A percentile compares a stretch with the other conserved stretches of the same genome.
These are phyloP conservation scores for Hyperoplus lanceolatus DNA, from an alignment of 2,797 vertebrate species.

Conservation along the genomic window DNA sequence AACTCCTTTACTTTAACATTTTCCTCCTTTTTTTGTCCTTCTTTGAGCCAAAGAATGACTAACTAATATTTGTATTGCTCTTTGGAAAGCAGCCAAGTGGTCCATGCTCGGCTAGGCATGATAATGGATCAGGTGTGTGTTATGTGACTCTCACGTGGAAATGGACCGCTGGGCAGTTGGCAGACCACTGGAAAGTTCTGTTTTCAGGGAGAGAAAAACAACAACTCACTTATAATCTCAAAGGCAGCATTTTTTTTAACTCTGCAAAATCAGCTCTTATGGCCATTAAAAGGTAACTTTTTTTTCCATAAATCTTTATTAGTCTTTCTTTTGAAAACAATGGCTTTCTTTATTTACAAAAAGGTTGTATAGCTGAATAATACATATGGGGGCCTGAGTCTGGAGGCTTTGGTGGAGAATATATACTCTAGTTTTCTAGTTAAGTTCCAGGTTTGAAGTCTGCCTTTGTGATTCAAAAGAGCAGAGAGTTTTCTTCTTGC, in stretches of 20 bases:
- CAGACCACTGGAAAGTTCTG: constrained; percentile 21
- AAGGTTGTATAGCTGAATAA: constrained; percentile 75
- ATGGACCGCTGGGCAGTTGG: constrained; percentile 9
- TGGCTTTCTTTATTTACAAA: constrained; percentile 83
- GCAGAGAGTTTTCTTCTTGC: constrained; percentile 57
- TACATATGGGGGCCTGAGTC: constrained; percentile 71
- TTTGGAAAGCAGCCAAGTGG: constrained; percentile 10
- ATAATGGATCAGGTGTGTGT: constrained; percentile 51
- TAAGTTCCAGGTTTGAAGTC: constrained; percentile 73
- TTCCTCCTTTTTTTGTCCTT: constrained; percentile 27
- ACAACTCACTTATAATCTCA: constrained; percentile 17
- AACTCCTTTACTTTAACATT: constrained; percentile 56
- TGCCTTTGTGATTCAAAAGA: constrained; percentile 62
- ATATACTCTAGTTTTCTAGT: constrained; percentile 66
- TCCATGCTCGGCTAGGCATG: constrained; percentile 33
- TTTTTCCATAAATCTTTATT: constrained; percentile 81
- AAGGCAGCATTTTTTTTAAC: constrained; percentile 12
- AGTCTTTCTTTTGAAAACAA: constrained; percentile 78
- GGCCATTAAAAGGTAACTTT: constrained; percentile 24
- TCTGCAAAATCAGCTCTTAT: constrained; percentile 10
- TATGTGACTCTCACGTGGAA: constrained; percentile 54
- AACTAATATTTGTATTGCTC: constrained; percentile 8
- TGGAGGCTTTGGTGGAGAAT: constrained; percentile 77
- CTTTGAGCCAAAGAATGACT: constrained; percentile 2
- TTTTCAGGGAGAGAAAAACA: constrained; percentile 27